Percentiles rank a stretch among this genome's conserved stretches.
Conservation (phyloP, 2,888 invertebrate species). For the Eristalinus sepulchralis region DNA sequence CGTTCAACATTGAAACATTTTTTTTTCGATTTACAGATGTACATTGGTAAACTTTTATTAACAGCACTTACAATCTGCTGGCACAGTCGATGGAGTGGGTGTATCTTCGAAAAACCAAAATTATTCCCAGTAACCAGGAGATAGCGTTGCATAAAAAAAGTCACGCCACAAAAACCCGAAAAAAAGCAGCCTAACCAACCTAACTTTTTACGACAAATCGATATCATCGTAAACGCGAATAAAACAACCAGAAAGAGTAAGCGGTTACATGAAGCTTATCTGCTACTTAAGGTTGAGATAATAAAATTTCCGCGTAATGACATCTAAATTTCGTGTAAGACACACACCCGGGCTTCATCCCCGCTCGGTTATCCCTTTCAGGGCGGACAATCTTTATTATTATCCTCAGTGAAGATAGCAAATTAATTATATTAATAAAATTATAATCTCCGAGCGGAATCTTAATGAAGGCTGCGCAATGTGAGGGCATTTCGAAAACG, state of each 20-base stretch:
- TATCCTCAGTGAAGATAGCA: slow-evolving; percentile 39
- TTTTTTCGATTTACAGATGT: not conserved
- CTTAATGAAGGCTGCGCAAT: slow-evolving; percentile 37
- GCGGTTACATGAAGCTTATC: slow-evolving; percentile 32
- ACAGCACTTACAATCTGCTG: not conserved
- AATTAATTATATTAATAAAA: slow-evolving; percentile 59
- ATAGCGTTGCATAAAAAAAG: not conserved
- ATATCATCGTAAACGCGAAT: slow-evolving; percentile 7
- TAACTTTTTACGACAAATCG: slow-evolving; percentile 12
- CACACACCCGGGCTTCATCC: not conserved
- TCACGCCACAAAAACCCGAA: not conserved
- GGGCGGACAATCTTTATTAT: slow-evolving; percentile 27
- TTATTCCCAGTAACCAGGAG: not conserved
- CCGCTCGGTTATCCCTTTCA: slow-evolving; percentile 18
- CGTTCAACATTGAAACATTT: not conserved
- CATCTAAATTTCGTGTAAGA: slow-evolving; percentile 22
- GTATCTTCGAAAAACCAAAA: not conserved
- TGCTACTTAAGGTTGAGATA: slow-evolving; percentile 37
- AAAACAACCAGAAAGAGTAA: slow-evolving; percentile 11
- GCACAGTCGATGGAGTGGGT: not conserved
- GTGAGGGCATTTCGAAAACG: not conserved
- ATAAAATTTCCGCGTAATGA: slow-evolving; percentile 33
- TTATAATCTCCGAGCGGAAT: slow-evolving; percentile 50
- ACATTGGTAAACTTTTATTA: not conserved
- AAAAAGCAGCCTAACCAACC: too few species aligned